Base-by-base conservation (phyloP, 2,888 invertebrate genomes). In the Lycia hirtaria region DNA sequence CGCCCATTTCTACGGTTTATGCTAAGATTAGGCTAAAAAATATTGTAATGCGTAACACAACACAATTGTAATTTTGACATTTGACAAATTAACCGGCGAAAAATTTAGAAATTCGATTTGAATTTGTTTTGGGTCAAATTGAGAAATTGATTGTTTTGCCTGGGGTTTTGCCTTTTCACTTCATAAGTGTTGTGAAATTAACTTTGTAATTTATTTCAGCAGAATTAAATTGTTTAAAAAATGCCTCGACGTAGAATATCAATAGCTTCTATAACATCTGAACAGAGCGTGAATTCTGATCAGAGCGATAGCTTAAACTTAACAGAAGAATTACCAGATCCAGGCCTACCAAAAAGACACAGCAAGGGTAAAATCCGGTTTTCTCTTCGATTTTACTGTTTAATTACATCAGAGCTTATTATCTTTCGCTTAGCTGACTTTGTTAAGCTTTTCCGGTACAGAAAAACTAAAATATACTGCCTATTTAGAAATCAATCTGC, bases 241-340 rank as follows among this genome's bases (percentile, higher is more conserved):
- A 56, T 55, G 52, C 43, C 60, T 35, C 47, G 51, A 2, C 30
- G 43, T 3, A 24, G 33, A 48, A 14, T 20, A n/a, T 43, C 51
- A 1, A 22, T 44, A 14, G 40, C 30, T 17, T 44, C 59, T 12
- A 45, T 37, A 54, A 49, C 44, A 32, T 43, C 53, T 12, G 52
- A 53, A 38, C 26, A 38, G n/a, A 56, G 41, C 17, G 22, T 26
- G 9, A 49, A 17, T 20, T 58, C 52, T 5, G 55, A 56, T 35
- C 38, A 43, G 30, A 40, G 28, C 17, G 49, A 57, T 33, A 53
- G 50, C 30, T 24, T 40, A 24, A 58, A 41, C 38, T 4, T 22
- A 41, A 32, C 33, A 4, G 60, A 58, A 14, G 60, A 60, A 19
- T 33, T 60, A n/a, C 55, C 60, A 0, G 55, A 44, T 10, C 20